These are phyloP conservation scores for Yoshiicerus persimilis DNA, from an alignment of 1,140 invertebrate genomes.

Conservation along the genomic window DNA sequence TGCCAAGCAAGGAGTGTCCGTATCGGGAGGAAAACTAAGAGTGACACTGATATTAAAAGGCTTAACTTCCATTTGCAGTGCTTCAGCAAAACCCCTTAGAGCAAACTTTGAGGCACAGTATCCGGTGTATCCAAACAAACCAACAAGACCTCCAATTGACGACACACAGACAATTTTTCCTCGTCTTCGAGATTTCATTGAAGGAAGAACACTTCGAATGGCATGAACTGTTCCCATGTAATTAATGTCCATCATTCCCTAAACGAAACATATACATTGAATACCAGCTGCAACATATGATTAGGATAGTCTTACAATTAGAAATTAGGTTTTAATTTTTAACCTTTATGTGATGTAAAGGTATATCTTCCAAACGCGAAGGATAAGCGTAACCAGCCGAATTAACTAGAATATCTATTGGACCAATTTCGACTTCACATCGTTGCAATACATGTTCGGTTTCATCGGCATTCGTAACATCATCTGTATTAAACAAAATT, in stretches of 20 bases:
- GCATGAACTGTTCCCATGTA: constrained; percentile 60
- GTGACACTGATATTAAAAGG: constrained; percentile 83
- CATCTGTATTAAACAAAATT: constrained; percentile 56
- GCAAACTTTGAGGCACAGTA: constrained; percentile 95
- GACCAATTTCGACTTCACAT: constrained; percentile 67
- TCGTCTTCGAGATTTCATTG: constrained; percentile 59
- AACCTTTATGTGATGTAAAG: constrained; percentile 69
- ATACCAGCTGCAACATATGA: background rate
- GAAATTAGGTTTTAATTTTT: background rate
- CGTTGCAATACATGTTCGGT: constrained; percentile 64
- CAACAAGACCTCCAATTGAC: constrained; percentile 86
- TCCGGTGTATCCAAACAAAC: constrained; percentile 86
- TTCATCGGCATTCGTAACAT: constrained; percentile 69
- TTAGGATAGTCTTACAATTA: too few species aligned
- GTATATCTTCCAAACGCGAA: constrained; percentile 80
- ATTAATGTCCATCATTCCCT: constrained; percentile 63
- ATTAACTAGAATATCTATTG: constrained; percentile 86
- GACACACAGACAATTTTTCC: constrained; percentile 83
- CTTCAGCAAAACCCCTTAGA: constrained; percentile 88
- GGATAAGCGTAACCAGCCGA: constrained; percentile 78
- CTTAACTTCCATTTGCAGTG: constrained; percentile 87
- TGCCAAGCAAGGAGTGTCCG: constrained; percentile 93
- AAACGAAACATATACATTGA: constrained; percentile 30
- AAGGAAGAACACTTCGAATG: constrained; percentile 59
- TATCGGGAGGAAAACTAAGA: constrained; percentile 89